Evolutionary conservation across 2,797 vertebrate genomes (phyloP).

Genomic region (Anisognathus igniventris): DNA sequence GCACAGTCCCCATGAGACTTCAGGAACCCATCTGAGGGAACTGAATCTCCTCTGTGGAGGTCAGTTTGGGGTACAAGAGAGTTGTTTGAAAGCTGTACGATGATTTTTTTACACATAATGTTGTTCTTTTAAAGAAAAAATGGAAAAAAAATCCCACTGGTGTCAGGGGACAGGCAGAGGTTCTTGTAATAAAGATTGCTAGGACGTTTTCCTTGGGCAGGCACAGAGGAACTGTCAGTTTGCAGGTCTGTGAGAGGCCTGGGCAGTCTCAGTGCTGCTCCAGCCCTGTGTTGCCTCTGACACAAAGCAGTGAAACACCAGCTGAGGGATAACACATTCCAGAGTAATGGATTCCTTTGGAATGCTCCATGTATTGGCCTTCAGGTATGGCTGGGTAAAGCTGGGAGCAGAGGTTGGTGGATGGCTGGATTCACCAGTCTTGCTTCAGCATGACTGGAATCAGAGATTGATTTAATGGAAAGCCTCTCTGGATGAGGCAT

Average conservation of each 20-base stretch:
- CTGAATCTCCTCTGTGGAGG: background rate
- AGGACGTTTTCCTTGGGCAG: background rate
- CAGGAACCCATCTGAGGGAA: background rate
- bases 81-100: background rate
- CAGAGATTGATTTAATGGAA: background rate
- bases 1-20: background rate
- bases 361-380: background rate
- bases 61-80: background rate
- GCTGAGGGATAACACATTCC: rapidly evolving
- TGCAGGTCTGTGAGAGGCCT: background rate
- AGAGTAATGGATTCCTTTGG: background rate
- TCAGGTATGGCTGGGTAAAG: rapidly evolving
- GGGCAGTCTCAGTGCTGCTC: background rate
- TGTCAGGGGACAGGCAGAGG: rapidly evolving
- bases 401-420: background rate
- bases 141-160: rapidly evolving
- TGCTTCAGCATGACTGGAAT: background rate
- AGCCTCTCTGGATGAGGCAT: rapidly evolving
- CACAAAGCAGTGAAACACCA: background rate
- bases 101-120: background rate
- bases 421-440: rapidly evolving
- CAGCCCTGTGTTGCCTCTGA: background rate
- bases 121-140: background rate
- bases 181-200: background rate
- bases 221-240: background rate